Evolutionary conservation across 2,888 invertebrate genomes (phyloP).

Genomic region (Lottia gigantea): DNA sequence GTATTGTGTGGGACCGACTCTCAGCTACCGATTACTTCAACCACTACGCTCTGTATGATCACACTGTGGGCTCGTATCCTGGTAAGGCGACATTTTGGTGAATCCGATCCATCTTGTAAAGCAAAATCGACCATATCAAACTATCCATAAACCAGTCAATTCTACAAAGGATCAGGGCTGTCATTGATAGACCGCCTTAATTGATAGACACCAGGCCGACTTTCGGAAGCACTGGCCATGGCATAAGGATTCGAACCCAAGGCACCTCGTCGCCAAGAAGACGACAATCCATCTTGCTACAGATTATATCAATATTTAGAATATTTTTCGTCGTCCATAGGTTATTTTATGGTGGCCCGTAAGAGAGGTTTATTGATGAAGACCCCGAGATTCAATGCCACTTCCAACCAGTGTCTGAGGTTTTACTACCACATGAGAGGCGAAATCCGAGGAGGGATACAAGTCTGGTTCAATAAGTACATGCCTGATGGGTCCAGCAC

Average conservation of each 20-base stretch:
- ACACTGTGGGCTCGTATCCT: conserved; percentile 48
- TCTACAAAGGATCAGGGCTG: too few species aligned
- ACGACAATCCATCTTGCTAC: too few species aligned
- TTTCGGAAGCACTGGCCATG: too few species aligned
- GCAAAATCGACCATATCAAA: too few species aligned
- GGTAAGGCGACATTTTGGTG: conserved; percentile 30
- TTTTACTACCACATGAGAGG: conserved; percentile 56
- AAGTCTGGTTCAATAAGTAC: conserved; percentile 33
- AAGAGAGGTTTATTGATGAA: conserved; percentile 30
- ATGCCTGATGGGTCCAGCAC: neutral
- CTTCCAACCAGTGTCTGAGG: conserved; percentile 47
- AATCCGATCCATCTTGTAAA: too few species aligned
- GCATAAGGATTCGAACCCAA: too few species aligned
- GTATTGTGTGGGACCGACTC: conserved; percentile 23
- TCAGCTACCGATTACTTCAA: conserved; percentile 27
- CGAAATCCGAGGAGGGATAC: conserved; percentile 31
- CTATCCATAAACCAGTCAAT: too few species aligned
- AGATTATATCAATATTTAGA: too few species aligned
- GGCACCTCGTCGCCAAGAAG: too few species aligned
- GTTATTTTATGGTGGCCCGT: conserved; percentile 18
- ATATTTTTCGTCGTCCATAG: neutral
- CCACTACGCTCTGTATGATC: conserved; percentile 46
- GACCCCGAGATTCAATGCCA: conserved; percentile 40
- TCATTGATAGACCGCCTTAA: too few species aligned
- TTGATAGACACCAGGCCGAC: too few species aligned